A percentile compares a stretch with the other conserved stretches of the same genome.
Conservation (phyloP, 2,797 vertebrate species). For the Poecilia wingei region DNA sequence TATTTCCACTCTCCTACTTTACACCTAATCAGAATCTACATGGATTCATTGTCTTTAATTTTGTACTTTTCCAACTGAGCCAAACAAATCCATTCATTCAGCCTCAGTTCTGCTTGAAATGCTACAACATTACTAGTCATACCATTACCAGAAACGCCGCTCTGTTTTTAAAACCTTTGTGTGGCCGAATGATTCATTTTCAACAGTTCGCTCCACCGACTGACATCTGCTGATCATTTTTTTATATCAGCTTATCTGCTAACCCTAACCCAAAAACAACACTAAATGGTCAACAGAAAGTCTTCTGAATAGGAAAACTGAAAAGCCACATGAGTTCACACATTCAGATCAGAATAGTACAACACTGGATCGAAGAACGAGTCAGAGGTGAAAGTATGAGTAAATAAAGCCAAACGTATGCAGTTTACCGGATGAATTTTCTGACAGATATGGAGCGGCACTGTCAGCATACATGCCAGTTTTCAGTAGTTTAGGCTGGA, state of each 20-base stretch:
- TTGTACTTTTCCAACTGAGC: neutral
- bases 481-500: slow-evolving; percentile 6
- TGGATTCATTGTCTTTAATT: neutral
- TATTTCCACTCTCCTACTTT: neutral
- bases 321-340: neutral
- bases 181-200: neutral
- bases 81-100: neutral
- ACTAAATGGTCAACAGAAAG: neutral
- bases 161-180: neutral
- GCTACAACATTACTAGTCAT: neutral
- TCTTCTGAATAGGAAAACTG: neutral
- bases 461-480: neutral
- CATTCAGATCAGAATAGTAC: neutral
- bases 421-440: neutral
- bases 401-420: neutral
- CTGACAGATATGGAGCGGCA: no score
- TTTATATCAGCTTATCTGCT: neutral
- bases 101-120: neutral
- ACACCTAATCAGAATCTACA: neutral
- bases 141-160: neutral
- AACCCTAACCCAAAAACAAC: neutral
- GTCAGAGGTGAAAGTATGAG: neutral
- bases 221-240: neutral
- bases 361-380: neutral
- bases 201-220: neutral